phyloP scores from a whole-genome alignment of 2,797 vertebrate genomes.

The Danio aesculapii region DNA sequence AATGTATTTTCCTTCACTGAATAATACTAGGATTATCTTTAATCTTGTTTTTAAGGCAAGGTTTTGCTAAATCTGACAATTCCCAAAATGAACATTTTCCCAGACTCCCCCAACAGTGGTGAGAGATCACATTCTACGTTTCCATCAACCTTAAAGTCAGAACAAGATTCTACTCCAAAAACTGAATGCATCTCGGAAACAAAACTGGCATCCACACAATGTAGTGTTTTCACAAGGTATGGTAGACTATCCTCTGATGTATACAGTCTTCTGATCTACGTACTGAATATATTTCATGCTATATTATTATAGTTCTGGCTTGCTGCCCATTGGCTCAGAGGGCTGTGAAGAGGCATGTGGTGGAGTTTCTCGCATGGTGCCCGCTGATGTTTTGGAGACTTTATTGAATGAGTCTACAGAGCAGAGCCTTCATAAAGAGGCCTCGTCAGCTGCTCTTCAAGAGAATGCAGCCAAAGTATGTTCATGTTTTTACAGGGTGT shows the following conservation, averaged over 20 bases:
- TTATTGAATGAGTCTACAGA: conserved; percentile 29
- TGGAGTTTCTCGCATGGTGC: conserved; percentile 32
- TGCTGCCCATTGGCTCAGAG: neutral
- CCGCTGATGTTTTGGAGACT: conserved; percentile 46
- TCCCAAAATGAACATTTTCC: neutral
- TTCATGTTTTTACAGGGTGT: neutral
- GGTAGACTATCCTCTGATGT: neutral
- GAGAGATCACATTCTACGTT: neutral
- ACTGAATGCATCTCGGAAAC: neutral
- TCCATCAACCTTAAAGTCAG: neutral
- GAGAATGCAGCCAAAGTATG: conserved; percentile 9
- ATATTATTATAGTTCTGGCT: conserved; percentile 37
- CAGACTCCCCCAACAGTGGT: neutral
- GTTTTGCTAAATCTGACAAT: conserved; percentile 15
- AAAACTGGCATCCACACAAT: neutral
- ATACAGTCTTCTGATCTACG: no score
- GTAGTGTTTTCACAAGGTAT: conserved; percentile 23
- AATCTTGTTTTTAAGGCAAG: conserved; percentile 10
- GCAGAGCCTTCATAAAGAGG: conserved; percentile 16
- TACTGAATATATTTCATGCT: no score
- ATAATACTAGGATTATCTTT: neutral
- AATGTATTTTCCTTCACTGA: neutral
- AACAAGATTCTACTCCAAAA: conserved; percentile 13
- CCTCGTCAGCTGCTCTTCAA: neutral
- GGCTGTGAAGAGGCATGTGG: neutral